Evolutionary conservation across 2,113 vertebrate species (phyloP), one percentile per base, ranked within the genome.

Genomic region (Synchiropus splendidus): DNA sequence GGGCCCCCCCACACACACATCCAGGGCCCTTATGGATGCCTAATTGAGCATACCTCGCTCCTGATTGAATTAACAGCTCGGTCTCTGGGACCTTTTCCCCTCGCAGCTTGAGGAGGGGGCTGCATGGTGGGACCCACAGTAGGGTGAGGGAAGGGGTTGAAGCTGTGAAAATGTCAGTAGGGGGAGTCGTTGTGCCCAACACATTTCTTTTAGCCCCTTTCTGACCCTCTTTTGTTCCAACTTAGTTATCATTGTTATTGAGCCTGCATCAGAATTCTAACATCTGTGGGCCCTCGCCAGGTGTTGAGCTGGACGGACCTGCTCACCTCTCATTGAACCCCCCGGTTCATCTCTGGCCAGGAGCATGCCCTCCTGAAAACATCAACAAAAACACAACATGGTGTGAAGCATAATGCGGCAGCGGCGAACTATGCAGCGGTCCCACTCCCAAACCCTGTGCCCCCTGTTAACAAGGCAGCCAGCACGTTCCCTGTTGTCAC

Each of bases 51-150:
- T 84, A 76, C 66, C 36, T 44, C 77, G 66, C 73, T 66, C 31
- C 72, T 86, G 84, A 86, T 85, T 86, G 82, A 87, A 87, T 88
- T 85, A 86, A 85, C 85, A 87, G 79, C 82, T 84, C 81, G 54
- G 78, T 76, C 78, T 72, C 77, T 54, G 77, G 75, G 81, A 85
- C 79, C 82, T 83, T 81, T 77, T 57, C 72, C 61, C 51, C 56
- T 50, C n/a, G 57, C 44, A 40, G 60, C 51, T 27, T 4, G 37
- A 54, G 61, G 65, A 56, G 52, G 65, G 63, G 64, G 54, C 34
- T 48, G 37, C 12, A 45, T 52, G 51, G 47, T 58, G 60, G 61
- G 44, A 52, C 12, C 16, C 27, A 33, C 53, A 38, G 14, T 21
- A 17, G 45, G 36, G 18, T 21, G 18, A 16, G 8, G 15, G 31